phyloP scores from a whole-genome alignment of 2,113 vertebrate genomes.

The Ageneiosus marmoratus region DNA sequence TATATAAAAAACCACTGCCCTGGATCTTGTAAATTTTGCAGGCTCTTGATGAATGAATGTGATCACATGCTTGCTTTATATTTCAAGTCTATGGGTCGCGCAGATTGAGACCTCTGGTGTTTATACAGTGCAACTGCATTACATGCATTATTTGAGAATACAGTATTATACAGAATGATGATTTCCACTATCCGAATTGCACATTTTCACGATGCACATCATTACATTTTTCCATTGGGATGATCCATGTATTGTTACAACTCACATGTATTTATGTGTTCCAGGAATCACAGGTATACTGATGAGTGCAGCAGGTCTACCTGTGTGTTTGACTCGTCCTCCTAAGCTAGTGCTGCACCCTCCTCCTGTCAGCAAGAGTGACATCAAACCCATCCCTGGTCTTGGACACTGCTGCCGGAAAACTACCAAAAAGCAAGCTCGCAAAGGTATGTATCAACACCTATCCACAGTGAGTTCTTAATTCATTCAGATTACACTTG shows the following conservation, averaged over 20 bases:
- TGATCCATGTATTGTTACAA: not conserved
- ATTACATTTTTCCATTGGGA: not conserved
- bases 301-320: constrained; percentile 90
- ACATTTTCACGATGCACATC: not conserved
- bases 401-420: constrained; percentile 89
- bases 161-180: not conserved
- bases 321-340: constrained; percentile 89
- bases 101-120: not conserved
- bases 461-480: not conserved
- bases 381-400: constrained; percentile 90
- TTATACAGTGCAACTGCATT: not conserved
- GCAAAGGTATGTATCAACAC: constrained; percentile 77
- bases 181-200: not conserved
- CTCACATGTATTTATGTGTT: not conserved
- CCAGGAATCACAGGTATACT: constrained; percentile 94
- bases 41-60: not conserved
- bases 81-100: not conserved
- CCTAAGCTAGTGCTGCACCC: constrained; percentile 90
- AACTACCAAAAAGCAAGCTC: constrained; percentile 91
- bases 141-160: too few species aligned
- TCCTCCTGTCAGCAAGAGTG: constrained; percentile 87
- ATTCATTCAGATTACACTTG: not conserved
- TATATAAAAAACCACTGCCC: too few species aligned
- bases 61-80: not conserved
- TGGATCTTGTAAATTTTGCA: too few species aligned